Percentiles rank a stretch among this genome's conserved stretches.
Conservation (phyloP, 2,113 vertebrate genomes). For the Xenopus laevis region DNA sequence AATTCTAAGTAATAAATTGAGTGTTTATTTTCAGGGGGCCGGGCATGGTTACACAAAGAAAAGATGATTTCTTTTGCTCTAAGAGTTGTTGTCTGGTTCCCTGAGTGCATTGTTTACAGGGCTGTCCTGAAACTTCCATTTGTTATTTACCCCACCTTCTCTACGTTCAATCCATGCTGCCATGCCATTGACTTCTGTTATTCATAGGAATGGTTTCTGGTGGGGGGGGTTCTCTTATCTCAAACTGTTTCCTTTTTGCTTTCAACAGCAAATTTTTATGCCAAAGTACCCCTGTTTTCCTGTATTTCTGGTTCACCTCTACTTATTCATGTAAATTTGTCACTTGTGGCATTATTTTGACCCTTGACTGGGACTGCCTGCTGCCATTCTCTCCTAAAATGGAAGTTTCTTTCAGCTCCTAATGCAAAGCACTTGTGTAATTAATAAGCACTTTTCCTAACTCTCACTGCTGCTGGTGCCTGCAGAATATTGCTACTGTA, state of each 20-base stretch:
- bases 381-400: conserved; percentile 23
- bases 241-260: conserved; percentile 54
- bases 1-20: conserved; percentile 56
- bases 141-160: conserved; percentile 1
- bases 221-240: conserved; percentile 55
- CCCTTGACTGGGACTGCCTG: background rate
- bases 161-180: conserved; percentile 11
- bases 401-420: conserved; percentile 67
- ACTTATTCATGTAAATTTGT: conserved; percentile 7
- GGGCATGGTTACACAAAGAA: conserved; percentile 30
- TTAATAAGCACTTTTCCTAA: conserved; percentile 85
- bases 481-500: conserved; percentile 1
- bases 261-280: conserved; percentile 38
- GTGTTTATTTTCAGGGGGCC: conserved; percentile 48
- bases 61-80: conserved; percentile 61
- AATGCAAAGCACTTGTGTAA: conserved; percentile 92
- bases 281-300: conserved; percentile 32
- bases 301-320: background rate
- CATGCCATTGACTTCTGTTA: conserved; percentile 23
- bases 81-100: conserved; percentile 64
- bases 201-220: conserved; percentile 33
- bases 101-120: conserved; percentile 60
- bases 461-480: conserved; percentile 31
- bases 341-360: conserved; percentile 6
- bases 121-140: conserved; percentile 66